Evolutionary conservation across 2,888 invertebrate genomes (phyloP), one percentile per base, ranked within the genome.

Genomic region (Molanna angustata): DNA sequence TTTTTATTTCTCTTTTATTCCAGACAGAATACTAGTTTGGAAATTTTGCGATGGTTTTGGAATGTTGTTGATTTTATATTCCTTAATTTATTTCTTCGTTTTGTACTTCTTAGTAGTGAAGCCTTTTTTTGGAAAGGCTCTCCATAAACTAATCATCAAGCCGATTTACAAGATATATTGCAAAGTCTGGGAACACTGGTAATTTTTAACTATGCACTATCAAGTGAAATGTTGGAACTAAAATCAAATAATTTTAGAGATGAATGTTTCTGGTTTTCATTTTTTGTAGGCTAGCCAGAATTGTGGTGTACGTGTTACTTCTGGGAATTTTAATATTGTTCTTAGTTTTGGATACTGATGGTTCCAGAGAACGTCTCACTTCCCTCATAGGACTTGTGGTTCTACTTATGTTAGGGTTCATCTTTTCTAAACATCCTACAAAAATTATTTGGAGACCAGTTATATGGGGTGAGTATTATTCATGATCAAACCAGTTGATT

Each of bases 391-490:
- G 91, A 1, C 73, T 90, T 1, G 59, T 72, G 1, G 67, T 83
- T 9, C 77, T 93, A 31, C 63, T 92, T 16, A 13, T 80, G 0
- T n/a, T 56, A n/a, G 77, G 79, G 11, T 75, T 74, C 62, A 31
- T 80, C 39, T 77, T 79, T 59, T 80, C 80, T 1, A 73, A 72
- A 56, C 41, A 70, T 73, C 3, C 69, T 74, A 44, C 75, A 91
- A 59, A 73, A 92, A 41, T 77, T 83, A 46, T 87, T 90, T 0
- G 66, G 88, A 11, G 63, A 79, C 7, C 93, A 90, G 2, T 73
- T 90, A 64, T 86, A 16, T 84, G 84, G 64, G 96, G 95, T 0
- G 71, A 94, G 18, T 62, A 82, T 17, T n/a, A n/a, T n/a, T n/a
- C n/a, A n/a, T n/a, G n/a, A n/a, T n/a, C n/a, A n/a, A n/a, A n/a